Evolutionary conservation across 2,888 invertebrate species (phyloP).

Genomic region (Erebia epiphron): DNA sequence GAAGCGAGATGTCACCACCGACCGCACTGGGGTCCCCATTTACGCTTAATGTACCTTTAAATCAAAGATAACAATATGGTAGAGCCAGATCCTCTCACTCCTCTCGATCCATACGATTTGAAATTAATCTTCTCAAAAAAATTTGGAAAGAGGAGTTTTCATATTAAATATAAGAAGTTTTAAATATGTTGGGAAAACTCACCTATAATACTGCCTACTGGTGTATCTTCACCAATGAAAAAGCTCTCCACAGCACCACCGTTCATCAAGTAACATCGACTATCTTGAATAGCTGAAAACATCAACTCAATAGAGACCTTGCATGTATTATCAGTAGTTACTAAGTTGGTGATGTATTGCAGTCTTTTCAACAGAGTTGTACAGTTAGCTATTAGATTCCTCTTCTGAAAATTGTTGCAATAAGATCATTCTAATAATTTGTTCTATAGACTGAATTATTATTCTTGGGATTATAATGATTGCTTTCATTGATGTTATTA

Average conservation of each 20-base stretch:
- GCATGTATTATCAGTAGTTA: no score
- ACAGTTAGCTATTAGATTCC: no score
- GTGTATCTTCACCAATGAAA: conserved; percentile 93
- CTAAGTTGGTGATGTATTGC: no score
- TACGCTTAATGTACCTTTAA: conserved; percentile 86
- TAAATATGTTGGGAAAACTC: conserved; percentile 33
- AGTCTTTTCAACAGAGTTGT: no score
- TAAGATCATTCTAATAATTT: no score
- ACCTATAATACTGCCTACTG: conserved; percentile 91
- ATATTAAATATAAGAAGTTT: background rate
- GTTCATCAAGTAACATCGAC: conserved; percentile 94
- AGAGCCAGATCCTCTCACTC: background rate
- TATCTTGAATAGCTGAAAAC: conserved; percentile 88
- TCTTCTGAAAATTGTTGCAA: no score
- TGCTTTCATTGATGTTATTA: background rate
- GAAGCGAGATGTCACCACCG: conserved; percentile 91
- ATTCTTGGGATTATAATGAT: background rate
- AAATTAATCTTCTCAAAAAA: background rate
- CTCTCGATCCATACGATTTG: no score
- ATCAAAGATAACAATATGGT: background rate
- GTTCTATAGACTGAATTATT: background rate
- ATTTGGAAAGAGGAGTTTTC: background rate
- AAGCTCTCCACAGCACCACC: conserved; percentile 96
- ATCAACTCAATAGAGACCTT: background rate
- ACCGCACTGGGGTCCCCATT: conserved; percentile 90